Conservation (phyloP, 2,888 invertebrate species). For the Oligia fasciuncula region DNA sequence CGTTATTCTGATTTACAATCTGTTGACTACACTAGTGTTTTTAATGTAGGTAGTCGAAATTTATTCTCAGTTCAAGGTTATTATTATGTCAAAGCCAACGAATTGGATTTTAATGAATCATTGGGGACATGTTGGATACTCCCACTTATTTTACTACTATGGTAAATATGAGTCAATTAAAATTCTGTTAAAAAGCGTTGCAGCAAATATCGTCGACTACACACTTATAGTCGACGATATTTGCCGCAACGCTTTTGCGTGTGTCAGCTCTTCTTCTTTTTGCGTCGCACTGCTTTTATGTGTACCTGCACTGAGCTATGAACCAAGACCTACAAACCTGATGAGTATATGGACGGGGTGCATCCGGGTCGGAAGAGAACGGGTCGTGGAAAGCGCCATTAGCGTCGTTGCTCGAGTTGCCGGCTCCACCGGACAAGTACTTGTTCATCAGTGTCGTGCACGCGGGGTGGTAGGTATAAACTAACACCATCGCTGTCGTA, state of each 20-base stretch:
- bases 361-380: constrained; percentile 95
- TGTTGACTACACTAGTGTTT: neutral
- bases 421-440: constrained; percentile 91
- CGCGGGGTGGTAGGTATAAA: constrained; percentile 98
- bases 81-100: neutral
- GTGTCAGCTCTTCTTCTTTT: neutral
- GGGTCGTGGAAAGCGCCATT: constrained; percentile 88
- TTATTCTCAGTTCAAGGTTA: neutral
- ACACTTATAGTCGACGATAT: no score
- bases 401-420: constrained; percentile 69
- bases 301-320: neutral
- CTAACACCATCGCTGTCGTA: constrained; percentile 96
- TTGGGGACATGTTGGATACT: neutral
- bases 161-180: neutral
- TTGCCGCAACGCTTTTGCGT: no score
- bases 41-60: neutral
- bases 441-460: constrained; percentile 96
- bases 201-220: neutral
- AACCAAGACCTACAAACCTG: constrained; percentile 81
- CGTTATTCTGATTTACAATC: constrained; percentile 9
- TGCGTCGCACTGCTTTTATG: neutral
- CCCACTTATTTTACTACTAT: neutral
- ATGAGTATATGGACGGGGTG: constrained; percentile 94
- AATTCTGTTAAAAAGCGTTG: neutral
- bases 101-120: neutral